A percentile compares a stretch with the other conserved stretches of the same genome.
Evolutionary conservation across 1,140 invertebrate species (phyloP).

Genomic region (Drosophila oshimai): DNA sequence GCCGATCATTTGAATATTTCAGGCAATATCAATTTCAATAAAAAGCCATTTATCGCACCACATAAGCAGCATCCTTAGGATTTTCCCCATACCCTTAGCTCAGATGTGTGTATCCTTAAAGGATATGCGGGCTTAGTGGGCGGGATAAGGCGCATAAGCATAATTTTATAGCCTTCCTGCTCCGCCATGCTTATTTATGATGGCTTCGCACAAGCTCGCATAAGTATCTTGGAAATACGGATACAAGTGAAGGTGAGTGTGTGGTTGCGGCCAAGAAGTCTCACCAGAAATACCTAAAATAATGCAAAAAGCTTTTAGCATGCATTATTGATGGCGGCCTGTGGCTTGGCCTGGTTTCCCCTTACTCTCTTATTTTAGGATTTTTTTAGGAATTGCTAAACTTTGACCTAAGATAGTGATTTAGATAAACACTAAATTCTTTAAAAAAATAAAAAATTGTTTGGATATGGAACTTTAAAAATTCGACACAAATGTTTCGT

Average conservation of each 20-base stretch:
- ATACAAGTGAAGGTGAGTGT: slow-evolving; percentile 41
- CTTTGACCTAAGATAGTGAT: slow-evolving; percentile 40
- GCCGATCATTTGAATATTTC: slow-evolving; percentile 72
- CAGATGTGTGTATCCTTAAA: slow-evolving; percentile 50
- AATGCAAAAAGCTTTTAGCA: slow-evolving; percentile 83
- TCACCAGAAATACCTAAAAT: slow-evolving; percentile 72
- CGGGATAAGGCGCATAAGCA: slow-evolving; percentile 53
- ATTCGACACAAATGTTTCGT: too few species aligned
- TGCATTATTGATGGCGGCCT: slow-evolving; percentile 79
- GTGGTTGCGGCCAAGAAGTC: slow-evolving; percentile 23
- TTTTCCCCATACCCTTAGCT: slow-evolving; percentile 22
- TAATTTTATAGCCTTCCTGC: slow-evolving; percentile 72
- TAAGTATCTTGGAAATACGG: slow-evolving; percentile 69
- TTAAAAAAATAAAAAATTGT: background rate
- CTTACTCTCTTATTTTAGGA: background rate
- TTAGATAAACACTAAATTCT: background rate
- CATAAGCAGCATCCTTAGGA: slow-evolving; percentile 58
- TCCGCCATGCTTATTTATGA: slow-evolving; percentile 58
- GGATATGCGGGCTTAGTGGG: slow-evolving; percentile 27
- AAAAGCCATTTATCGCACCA: slow-evolving; percentile 82
- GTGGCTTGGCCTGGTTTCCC: slow-evolving; percentile 25
- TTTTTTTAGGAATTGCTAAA: background rate
- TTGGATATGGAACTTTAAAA: too few species aligned
- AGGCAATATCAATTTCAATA: slow-evolving; percentile 82
- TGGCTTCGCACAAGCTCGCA: slow-evolving; percentile 39